phyloP scores from a whole-genome alignment of 2,113 vertebrate genomes.

The Lucifuga dentata region DNA sequence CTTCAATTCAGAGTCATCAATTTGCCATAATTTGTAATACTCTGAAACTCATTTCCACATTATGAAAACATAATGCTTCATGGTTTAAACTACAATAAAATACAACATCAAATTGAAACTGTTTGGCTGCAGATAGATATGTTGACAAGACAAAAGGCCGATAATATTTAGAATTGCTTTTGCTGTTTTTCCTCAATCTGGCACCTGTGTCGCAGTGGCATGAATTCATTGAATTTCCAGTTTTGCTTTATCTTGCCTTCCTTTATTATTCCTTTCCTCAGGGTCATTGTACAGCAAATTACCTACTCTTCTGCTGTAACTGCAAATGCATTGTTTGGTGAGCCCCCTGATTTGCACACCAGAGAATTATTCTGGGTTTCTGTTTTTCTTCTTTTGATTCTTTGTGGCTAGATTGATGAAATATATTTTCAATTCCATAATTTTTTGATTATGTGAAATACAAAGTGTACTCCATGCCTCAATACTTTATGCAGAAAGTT shows the following conservation, averaged over 20 bases:
- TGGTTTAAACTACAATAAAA: no score
- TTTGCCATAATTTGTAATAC: no score
- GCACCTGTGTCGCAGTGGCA: neutral
- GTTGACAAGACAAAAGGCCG: no score
- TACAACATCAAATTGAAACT: no score
- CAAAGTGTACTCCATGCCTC: neutral
- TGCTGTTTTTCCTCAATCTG: no score
- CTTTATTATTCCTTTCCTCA: slow-evolving; percentile 11
- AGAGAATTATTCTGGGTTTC: neutral
- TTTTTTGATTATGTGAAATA: neutral
- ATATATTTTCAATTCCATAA: neutral
- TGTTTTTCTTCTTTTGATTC: slow-evolving; percentile 10
- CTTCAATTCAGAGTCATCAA: no score
- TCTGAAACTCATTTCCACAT: no score
- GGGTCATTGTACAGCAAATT: slow-evolving; percentile 12
- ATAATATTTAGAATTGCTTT: no score
- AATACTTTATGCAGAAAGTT: neutral
- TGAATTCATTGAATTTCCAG: neutral
- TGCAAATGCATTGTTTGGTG: slow-evolving; percentile 13
- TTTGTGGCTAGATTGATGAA: slow-evolving; percentile 11
- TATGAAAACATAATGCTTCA: no score
- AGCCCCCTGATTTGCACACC: slow-evolving; percentile 8
- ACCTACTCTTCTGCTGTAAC: slow-evolving; percentile 28
- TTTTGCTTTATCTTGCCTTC: slow-evolving; percentile 20
- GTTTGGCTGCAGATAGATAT: no score